Evolutionary conservation across 2,797 vertebrate species (phyloP), one percentile per base, ranked within the genome.

Genomic region (Cheirogaleus major): DNA sequence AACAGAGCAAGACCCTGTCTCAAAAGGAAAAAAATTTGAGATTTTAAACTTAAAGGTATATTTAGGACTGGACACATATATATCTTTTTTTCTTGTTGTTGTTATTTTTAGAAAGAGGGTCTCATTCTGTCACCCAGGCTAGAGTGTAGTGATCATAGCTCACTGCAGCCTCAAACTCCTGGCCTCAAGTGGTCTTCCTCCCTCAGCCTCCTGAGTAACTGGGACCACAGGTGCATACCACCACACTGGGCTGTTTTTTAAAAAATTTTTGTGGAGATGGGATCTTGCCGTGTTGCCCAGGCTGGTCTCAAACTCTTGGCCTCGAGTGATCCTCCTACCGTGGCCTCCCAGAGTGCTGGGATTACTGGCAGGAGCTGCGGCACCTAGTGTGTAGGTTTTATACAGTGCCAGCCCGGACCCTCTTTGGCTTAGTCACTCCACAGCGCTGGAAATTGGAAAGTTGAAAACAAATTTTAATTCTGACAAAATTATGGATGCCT

Each of bases 391-490:
- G 2, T 61, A 0, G 63, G 18, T 73, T 18, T 22, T 9, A 13
- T 13, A 15, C 5, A 13, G 50, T 32, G 38, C 38, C 30, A 4
- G 0, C 69, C 48, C 32, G 25, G 14, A 5, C 4, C 32, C 8
- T 67, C 43, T 88, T 45, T 15, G 25, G 30, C 45, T 45, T 79
- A 32, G 32, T 80, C 32, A 52, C 20, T 73, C 35, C 35, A 23
- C 50, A 35, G 12, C 38, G 17, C 67, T 43, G 23, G 59, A 76
- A 27, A 35, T 43, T 70, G 50, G 10, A 15, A 43, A 63, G 12
- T n/a, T 32, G 4, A 57, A 67, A 92, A 76, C 48, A 59, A 14
- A 70, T 52, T 89, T 79, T 45, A 85, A 50, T 81, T 79, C 18
- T 52, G 11, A 25, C 22, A 79, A 22, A 75, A 86, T 63, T 82